Evolutionary conservation across 2,113 vertebrate genomes (phyloP).

Genomic region (Cavia porcellus): DNA sequence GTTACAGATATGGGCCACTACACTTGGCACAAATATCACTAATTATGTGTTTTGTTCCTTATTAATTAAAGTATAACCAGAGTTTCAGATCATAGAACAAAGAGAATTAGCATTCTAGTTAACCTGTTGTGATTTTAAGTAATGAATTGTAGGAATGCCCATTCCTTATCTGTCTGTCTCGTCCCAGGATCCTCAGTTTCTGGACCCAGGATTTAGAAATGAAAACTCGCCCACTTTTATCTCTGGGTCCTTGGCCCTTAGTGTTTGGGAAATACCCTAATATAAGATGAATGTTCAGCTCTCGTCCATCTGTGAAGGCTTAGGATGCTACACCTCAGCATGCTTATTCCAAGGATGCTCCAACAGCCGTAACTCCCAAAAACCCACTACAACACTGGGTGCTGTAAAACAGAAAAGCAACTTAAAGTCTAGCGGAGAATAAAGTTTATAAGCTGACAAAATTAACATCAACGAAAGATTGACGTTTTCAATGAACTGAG

Average conservation of each 20-base stretch:
- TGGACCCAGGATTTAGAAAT: background rate
- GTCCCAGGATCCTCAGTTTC: background rate
- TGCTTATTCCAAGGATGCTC: background rate
- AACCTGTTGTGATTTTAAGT: background rate
- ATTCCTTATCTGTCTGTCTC: background rate
- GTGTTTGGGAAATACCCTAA: background rate
- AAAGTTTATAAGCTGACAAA: conserved; percentile 24
- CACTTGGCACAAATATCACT: background rate
- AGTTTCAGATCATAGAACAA: conserved; percentile 45
- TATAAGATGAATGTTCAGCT: background rate
- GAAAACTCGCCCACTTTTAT: background rate
- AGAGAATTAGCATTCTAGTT: background rate
- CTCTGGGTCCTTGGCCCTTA: background rate
- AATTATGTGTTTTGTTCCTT: conserved; percentile 37
- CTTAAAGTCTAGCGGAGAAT: background rate
- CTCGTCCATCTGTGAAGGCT: background rate
- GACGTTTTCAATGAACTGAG: too few species aligned
- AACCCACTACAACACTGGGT: background rate
- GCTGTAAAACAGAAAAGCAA: conserved; percentile 10
- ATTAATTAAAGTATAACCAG: conserved; percentile 14
- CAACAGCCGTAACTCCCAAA: background rate
- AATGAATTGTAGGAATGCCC: background rate
- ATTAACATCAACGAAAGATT: conserved; percentile 11
- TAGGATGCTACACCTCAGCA: background rate
- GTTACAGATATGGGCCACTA: background rate